phyloP scores from a whole-genome alignment of 2,113 vertebrate genomes.

The Xyliphius kryptos region DNA sequence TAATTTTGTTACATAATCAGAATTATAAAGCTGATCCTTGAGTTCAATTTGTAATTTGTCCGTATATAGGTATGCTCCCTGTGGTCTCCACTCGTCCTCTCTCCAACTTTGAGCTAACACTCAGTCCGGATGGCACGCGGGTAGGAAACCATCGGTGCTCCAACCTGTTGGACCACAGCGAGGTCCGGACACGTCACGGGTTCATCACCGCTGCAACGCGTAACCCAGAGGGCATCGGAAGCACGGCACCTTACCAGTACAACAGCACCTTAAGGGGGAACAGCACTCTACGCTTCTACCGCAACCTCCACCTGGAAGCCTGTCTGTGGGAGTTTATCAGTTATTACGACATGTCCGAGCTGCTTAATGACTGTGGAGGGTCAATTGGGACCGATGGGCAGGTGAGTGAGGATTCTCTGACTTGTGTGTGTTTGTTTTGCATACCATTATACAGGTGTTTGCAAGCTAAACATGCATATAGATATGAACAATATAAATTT shows the following conservation, averaged over 20 bases:
- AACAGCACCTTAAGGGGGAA: conserved; percentile 59
- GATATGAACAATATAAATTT: too few relatives aligned
- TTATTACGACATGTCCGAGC: conserved; percentile 79
- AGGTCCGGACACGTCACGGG: conserved; percentile 71
- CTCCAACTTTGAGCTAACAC: conserved; percentile 74
- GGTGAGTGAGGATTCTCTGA: conserved; percentile 47
- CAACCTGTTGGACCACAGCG: conserved; percentile 74
- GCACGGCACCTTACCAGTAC: conserved; percentile 71
- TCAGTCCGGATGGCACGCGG: conserved; percentile 71
- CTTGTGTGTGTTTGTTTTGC: too few relatives aligned
- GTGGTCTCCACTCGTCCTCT: conserved; percentile 72
- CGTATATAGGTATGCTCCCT: conserved; percentile 68
- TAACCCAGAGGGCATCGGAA: conserved; percentile 68
- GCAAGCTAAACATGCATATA: too few relatives aligned
- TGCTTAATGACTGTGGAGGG: conserved; percentile 57
- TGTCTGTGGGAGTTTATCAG: conserved; percentile 78
- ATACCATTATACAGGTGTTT: too few relatives aligned
- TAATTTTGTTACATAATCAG: too few relatives aligned
- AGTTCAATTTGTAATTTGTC: too few relatives aligned
- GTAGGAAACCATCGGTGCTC: conserved; percentile 79
- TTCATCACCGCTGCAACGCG: conserved; percentile 71
- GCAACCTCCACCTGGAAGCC: conserved; percentile 75
- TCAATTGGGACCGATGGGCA: conserved; percentile 77
- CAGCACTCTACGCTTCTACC: conserved; percentile 73
- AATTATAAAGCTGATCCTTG: too few relatives aligned